phyloP scores from a whole-genome alignment of 2,888 invertebrate genomes.

The Plagodis dolabraria region DNA sequence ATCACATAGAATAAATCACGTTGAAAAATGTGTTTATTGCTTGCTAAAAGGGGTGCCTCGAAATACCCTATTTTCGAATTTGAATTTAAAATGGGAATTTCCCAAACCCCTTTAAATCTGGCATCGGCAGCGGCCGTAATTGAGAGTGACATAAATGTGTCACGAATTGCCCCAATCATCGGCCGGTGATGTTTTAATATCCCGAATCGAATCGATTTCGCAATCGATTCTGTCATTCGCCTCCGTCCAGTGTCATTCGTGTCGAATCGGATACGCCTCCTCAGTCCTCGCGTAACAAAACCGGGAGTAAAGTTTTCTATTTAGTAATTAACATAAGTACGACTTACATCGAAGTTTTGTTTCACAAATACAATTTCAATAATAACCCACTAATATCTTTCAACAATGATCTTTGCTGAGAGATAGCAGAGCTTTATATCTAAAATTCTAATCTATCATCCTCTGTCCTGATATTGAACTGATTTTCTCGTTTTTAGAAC shows the following conservation, averaged over 20 bases:
- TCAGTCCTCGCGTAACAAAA: constrained; percentile 19
- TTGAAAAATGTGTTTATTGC: constrained; percentile 9
- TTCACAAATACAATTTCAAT: too few species aligned
- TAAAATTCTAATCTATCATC: too few species aligned
- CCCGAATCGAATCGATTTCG: constrained; percentile 44
- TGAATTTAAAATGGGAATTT: constrained; percentile 29
- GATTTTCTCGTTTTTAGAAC: not conserved
- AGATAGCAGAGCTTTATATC: too few species aligned
- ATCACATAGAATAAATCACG: not conserved
- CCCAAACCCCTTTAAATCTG: constrained; percentile 36
- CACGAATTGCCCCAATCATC: constrained; percentile 45
- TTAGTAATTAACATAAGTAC: too few species aligned
- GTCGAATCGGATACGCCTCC: constrained; percentile 31
- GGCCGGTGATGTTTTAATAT: constrained; percentile 47
- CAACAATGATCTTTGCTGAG: too few species aligned
- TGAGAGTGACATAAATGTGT: constrained; percentile 42
- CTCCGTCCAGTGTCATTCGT: constrained; percentile 45
- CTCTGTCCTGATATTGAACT: not conserved
- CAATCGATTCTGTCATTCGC: constrained; percentile 43
- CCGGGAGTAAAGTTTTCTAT: constrained; percentile 4
- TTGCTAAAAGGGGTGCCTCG: constrained; percentile 12
- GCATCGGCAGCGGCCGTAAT: constrained; percentile 24
- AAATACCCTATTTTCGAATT: constrained; percentile 21
- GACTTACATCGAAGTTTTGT: too few species aligned
- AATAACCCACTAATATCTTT: too few species aligned